Evolutionary conservation across 2,888 invertebrate genomes (phyloP).

Genomic region (Drosophila algonquin): DNA sequence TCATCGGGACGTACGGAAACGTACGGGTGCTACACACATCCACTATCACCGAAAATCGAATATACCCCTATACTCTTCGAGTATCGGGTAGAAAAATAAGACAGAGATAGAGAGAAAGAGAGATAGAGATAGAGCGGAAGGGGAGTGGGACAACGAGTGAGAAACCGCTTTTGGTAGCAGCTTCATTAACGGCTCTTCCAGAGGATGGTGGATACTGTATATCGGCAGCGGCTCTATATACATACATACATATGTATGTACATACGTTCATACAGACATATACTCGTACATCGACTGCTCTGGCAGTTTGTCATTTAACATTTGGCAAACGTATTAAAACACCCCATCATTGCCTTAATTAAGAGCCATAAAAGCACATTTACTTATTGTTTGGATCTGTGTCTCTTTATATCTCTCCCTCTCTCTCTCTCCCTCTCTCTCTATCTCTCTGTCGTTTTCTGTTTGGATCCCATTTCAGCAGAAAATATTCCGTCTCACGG

Average conservation of each 20-base stretch:
- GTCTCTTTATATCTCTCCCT: slow-evolving; percentile 10
- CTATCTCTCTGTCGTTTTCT: slow-evolving; percentile 11
- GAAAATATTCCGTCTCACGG: slow-evolving; percentile 28
- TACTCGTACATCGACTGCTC: slow-evolving; percentile 4
- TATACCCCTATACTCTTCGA: too few species aligned
- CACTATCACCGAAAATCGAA: too few species aligned
- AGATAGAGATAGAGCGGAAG: slow-evolving; percentile 39
- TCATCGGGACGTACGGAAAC: too few species aligned
- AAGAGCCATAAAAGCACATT: slow-evolving; percentile 84
- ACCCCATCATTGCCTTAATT: slow-evolving; percentile 84
- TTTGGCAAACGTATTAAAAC: slow-evolving; percentile 84
- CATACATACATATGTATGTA: too few species aligned
- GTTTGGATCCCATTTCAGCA: slow-evolving; percentile 8
- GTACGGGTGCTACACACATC: too few species aligned
- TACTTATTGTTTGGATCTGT: slow-evolving; percentile 74
- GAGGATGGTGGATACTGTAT: background rate
- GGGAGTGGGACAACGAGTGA: background rate
- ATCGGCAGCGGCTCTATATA: too few species aligned
- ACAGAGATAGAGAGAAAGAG: slow-evolving; percentile 8
- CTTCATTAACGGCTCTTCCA: slow-evolving; percentile 32
- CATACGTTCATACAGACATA: too few species aligned
- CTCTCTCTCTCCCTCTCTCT: background rate
- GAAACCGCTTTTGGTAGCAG: slow-evolving; percentile 27
- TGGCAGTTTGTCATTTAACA: slow-evolving; percentile 79
- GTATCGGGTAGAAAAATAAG: too few species aligned